Evolutionary conservation across 2,888 invertebrate species (phyloP).

Genomic region (Tenthredo mesomela): DNA sequence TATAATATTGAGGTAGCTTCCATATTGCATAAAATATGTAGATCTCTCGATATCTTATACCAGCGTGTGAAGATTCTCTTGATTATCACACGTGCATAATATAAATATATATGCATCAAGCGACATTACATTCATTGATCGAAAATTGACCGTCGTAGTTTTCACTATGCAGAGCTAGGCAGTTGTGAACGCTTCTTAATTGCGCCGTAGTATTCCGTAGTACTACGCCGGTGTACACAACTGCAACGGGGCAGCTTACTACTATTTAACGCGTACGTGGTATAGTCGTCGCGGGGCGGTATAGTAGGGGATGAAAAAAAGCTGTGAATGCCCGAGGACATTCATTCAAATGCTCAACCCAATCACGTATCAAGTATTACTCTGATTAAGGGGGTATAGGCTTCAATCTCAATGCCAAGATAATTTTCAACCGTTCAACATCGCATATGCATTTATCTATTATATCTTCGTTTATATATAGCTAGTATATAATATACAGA

Average conservation of each 20-base stretch:
- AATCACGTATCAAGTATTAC: constrained; percentile 54
- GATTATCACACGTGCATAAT: neutral
- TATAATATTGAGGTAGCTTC: neutral
- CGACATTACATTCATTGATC: constrained; percentile 45
- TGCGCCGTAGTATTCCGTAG: constrained; percentile 51
- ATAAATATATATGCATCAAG: too few species aligned
- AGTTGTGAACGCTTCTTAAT: constrained; percentile 49
- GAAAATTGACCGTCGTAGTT: constrained; percentile 28
- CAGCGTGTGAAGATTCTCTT: neutral
- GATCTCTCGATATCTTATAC: neutral
- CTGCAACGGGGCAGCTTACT: constrained; percentile 36
- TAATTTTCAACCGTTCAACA: neutral
- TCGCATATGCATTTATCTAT: neutral
- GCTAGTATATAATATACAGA: neutral
- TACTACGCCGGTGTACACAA: constrained; percentile 49
- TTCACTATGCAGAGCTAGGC: constrained; percentile 30
- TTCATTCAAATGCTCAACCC: constrained; percentile 68
- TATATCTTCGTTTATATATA: neutral
- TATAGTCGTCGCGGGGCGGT: constrained; percentile 37
- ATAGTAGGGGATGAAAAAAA: constrained; percentile 59
- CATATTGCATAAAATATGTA: neutral
- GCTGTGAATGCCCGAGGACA: constrained; percentile 66
- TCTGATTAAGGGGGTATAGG: constrained; percentile 19
- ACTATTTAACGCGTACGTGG: constrained; percentile 49
- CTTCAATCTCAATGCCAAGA: neutral